phyloP scores from a whole-genome alignment of 2,888 invertebrate genomes.

The Lapara coniferarum region DNA sequence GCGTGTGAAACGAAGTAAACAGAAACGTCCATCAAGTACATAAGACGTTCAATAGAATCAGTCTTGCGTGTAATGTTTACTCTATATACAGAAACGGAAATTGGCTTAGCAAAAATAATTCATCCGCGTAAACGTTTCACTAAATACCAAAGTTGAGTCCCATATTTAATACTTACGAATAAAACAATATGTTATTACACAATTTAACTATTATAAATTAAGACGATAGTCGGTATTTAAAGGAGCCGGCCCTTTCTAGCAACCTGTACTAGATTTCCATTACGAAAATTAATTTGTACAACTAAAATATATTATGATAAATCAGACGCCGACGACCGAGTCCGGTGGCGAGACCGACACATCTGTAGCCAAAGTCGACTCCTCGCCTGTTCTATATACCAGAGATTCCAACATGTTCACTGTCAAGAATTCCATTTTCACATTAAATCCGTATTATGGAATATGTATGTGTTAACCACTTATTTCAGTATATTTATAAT shows the following conservation, averaged over 20 bases:
- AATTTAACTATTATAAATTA: constrained; percentile 63
- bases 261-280: constrained; percentile 64
- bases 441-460: neutral
- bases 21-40: constrained; percentile 39
- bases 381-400: neutral
- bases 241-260: constrained; percentile 76
- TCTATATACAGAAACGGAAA: constrained; percentile 73
- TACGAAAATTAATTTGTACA: constrained; percentile 62
- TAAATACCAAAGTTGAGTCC: constrained; percentile 82
- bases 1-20: constrained; percentile 22
- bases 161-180: constrained; percentile 75
- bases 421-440: neutral
- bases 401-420: constrained; percentile 17
- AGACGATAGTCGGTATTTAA: constrained; percentile 56
- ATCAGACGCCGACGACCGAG: constrained; percentile 45
- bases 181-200: constrained; percentile 64
- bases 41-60: constrained; percentile 64
- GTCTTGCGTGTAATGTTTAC: constrained; percentile 70
- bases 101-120: constrained; percentile 57
- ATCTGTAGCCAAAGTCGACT: neutral
- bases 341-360: constrained; percentile 26
- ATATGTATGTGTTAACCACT: neutral
- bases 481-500: neutral
- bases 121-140: constrained; percentile 67
- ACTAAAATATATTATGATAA: constrained; percentile 59